Evolutionary conservation across 2,797 vertebrate species (phyloP), one percentile per base, ranked within the genome.

Genomic region (Schizothorax lantsangensis): DNA sequence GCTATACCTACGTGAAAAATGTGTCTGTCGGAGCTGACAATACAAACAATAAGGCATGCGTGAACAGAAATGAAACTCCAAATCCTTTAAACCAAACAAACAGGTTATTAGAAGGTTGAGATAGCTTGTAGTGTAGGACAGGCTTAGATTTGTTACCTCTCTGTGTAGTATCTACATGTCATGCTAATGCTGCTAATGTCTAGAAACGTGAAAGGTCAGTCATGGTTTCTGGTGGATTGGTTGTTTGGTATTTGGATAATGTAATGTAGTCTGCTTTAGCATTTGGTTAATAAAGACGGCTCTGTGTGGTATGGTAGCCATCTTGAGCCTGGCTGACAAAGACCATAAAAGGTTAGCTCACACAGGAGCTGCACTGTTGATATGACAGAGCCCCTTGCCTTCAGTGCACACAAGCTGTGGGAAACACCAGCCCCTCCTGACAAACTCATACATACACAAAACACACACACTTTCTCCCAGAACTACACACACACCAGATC

Each of bases 311-410:
- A 94, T 91, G 90, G 88, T 78, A 89, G 89, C 88, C 92, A 94
- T 94, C 92, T 93, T 88, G 91, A 92, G 92, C 88, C 87, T 86
- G 91, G 84, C 88, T 93, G 92, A 92, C 91, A 94, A 90, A 90
- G 64, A 86, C 91, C 90, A 92, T 93, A 92, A 91, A 93, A 92
- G 90, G 91, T 79, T 81, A 75, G 78, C 84, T 88, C 90, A 90
- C 90, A 90, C 89, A 89, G 89, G 81, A 90, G 91, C 90, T 75
- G 84, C 88, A 88, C 86, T 91, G 93, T 90, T 93, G 91, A 91
- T 92, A 88, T 52, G 87, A 88, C 86, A 90, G 89, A 86, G 83
- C 40, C 87, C 83, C 26, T 88, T 74, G 84, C 86, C 81, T 86
- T n/a, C 85, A 36, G 10, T 49, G 15, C 57, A 43, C 69, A 72